Evolutionary conservation across 2,888 invertebrate species (phyloP).

Genomic region (Drosophila basisetae): DNA sequence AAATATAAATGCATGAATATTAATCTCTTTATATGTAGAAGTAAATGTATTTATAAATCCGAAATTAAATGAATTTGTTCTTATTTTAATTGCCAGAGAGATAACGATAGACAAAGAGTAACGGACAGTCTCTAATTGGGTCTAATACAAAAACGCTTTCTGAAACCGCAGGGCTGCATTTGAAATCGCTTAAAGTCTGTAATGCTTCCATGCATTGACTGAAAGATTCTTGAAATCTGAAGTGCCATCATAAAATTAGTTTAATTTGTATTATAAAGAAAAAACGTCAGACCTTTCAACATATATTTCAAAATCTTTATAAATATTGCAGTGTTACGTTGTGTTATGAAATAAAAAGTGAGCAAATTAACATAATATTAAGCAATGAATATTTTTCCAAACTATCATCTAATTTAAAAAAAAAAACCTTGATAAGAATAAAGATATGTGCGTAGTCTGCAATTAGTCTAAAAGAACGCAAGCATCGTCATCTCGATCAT

Average conservation of each 20-base stretch:
- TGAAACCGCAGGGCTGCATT: slow-evolving; percentile 25
- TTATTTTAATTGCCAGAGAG: slow-evolving; percentile 50
- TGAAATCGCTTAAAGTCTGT: neutral
- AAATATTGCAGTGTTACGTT: neutral
- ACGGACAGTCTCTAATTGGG: slow-evolving; percentile 42
- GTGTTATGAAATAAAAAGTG: neutral
- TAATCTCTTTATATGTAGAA: neutral
- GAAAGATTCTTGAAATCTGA: neutral
- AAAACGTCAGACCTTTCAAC: neutral
- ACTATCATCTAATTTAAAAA: neutral
- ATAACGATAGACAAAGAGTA: neutral
- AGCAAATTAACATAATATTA: neutral
- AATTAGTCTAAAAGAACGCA: neutral
- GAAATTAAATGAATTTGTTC: slow-evolving; percentile 41
- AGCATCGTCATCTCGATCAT: neutral
- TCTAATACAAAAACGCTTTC: slow-evolving; percentile 13
- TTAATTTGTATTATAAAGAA: neutral
- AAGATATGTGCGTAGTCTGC: neutral
- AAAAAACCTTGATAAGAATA: neutral
- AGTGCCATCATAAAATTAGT: neutral
- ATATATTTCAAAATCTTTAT: neutral
- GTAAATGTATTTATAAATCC: slow-evolving; percentile 18
- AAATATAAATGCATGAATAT: slow-evolving; percentile 10
- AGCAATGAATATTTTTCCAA: neutral
- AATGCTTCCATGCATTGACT: neutral